phyloP scores from a whole-genome alignment of 2,113 vertebrate species.

The Eurystomus gularis region DNA sequence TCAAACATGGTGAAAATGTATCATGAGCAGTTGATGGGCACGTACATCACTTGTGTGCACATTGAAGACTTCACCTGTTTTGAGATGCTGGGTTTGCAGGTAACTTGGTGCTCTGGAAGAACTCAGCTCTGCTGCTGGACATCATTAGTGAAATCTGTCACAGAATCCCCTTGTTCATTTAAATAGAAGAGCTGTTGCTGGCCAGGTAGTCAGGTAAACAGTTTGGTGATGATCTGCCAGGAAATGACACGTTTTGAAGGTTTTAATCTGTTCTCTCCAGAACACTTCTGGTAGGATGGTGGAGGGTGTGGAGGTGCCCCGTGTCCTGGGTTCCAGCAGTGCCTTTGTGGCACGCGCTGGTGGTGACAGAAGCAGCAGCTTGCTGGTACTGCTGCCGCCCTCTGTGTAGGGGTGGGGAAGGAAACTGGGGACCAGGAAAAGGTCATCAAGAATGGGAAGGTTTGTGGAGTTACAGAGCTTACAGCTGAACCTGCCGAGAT shows the following conservation, averaged over 20 bases:
- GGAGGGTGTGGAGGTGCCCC: not conserved
- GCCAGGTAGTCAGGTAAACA: not conserved
- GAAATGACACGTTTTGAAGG: rapidly evolving
- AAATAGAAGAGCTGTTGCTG: not conserved
- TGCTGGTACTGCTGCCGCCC: not conserved
- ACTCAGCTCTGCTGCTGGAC: not conserved
- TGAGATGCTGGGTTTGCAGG: not conserved
- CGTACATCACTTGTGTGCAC: not conserved
- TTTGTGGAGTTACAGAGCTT: no score
- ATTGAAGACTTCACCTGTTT: not conserved
- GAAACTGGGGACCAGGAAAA: not conserved
- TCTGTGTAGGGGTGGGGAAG: rapidly evolving
- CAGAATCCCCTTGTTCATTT: not conserved
- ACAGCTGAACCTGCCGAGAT: no score
- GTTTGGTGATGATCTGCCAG: not conserved
- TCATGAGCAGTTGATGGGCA: not conserved
- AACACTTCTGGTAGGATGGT: not conserved
- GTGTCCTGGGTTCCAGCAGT: no score
- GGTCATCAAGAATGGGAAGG: rapidly evolving
- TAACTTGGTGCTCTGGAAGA: not conserved
- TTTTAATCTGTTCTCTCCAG: rapidly evolving
- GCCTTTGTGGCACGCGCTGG: not conserved
- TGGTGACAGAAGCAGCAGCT: not conserved
- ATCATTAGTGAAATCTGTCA: no score
- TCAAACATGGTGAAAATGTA: no score